These are phyloP conservation scores for Muschampia plurimacula DNA, from an alignment of 2,888 invertebrate species.

Conservation along the genomic window DNA sequence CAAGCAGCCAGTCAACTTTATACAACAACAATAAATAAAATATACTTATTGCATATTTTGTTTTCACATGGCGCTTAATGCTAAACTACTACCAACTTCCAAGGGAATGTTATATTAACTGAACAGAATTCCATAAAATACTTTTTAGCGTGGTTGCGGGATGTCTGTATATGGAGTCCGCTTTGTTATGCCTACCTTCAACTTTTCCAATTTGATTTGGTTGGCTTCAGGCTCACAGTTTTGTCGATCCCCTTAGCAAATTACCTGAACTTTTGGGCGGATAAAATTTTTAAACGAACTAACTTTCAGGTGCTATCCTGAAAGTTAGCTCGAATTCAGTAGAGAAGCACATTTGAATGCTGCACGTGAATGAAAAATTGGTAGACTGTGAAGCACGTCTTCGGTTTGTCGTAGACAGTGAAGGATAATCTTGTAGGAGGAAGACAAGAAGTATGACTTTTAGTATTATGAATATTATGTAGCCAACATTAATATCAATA, in stretches of 20 bases:
- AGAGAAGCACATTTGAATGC: not conserved
- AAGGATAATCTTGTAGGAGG: not conserved
- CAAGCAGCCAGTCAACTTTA: no score
- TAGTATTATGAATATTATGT: no score
- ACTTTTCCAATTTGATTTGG: conserved; percentile 40
- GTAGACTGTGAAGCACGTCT: not conserved
- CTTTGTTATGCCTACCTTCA: conserved; percentile 35
- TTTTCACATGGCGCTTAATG: not conserved
- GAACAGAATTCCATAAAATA: conserved; percentile 2
- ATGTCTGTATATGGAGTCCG: conserved; percentile 24
- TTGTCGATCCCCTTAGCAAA: conserved; percentile 38
- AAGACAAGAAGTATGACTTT: no score
- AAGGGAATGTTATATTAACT: not conserved
- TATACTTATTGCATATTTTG: not conserved
- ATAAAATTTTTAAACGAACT: conserved; percentile 39
- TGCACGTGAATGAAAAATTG: conserved; percentile 4
- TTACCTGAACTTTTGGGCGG: conserved; percentile 36
- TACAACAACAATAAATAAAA: not conserved
- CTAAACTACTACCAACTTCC: not conserved
- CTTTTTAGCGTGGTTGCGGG: not conserved
- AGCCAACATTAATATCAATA: no score
- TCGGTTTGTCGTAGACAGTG: not conserved
- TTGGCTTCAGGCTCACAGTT: conserved; percentile 31
- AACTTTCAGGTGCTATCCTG: conserved; percentile 21
- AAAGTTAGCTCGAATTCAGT: conserved; percentile 1